These are phyloP conservation scores for Melanogrammus aeglefinus DNA, from an alignment of 2,797 vertebrate genomes.

Conservation along the genomic window DNA sequence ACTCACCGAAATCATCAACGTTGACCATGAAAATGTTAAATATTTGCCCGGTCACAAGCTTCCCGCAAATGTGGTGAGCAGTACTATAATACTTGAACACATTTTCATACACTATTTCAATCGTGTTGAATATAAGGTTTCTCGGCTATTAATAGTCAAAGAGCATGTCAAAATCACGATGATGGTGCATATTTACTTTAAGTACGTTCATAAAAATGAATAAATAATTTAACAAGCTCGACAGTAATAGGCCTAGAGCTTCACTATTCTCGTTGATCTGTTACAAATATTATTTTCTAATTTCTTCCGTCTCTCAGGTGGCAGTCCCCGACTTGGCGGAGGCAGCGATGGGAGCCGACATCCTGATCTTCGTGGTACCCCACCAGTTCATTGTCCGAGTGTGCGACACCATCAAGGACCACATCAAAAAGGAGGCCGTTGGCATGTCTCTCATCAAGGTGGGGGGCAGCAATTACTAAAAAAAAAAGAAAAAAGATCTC, in stretches of 20 bases:
- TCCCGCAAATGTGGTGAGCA: constrained; percentile 89
- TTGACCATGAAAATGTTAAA: constrained; percentile 91
- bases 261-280: background rate
- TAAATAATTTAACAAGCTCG: background rate
- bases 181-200: background rate
- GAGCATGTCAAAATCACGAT: background rate
- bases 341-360: constrained; percentile 82
- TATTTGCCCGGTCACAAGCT: constrained; percentile 95
- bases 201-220: background rate
- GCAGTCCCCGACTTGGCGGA: constrained; percentile 88
- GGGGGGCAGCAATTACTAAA: no score
- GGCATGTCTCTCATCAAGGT: constrained; percentile 95
- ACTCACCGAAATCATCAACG: constrained; percentile 95
- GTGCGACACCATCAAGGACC: constrained; percentile 90
- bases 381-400: constrained; percentile 89
- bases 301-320: constrained; percentile 66
- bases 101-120: background rate
- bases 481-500: no score
- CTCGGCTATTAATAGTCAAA: background rate
- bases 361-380: constrained; percentile 94
- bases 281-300: background rate
- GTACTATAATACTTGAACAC: background rate
- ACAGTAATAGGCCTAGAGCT: background rate
- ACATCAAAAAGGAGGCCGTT: constrained; percentile 82
- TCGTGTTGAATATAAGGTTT: background rate